Base-by-base conservation (phyloP, 2,888 invertebrate species). In the Coenonympha arcania region DNA sequence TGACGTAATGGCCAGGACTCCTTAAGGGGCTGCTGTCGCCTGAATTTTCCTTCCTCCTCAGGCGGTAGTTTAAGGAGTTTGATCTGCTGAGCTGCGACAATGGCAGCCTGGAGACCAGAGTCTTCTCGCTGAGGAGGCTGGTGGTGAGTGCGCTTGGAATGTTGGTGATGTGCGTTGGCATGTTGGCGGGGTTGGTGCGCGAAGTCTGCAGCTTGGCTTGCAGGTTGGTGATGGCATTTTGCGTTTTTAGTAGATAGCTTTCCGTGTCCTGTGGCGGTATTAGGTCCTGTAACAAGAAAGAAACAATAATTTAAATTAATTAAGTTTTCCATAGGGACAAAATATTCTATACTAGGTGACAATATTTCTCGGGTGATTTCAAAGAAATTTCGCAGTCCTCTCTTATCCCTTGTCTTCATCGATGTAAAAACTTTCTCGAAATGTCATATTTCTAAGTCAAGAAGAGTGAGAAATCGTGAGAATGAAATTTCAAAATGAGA, bases 221-320 rank as follows among this genome's bases (percentile, higher is more conserved):
- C 16, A 90, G 77, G 56, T 88, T 88, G 26, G 88, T 87, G 60
- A 90, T 89, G 1, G 88, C 89, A 60, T 88, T 89, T 63, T 90
- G 89, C 0, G 89, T 90, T 62, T 88, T 89, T 28, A 87, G 78
- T 9, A 90, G 74, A 57, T 89, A 89, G 1, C 88, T 73, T 59
- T 88, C 89, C 0, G 89, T 88, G 54, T 88, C 88, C 68, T 85
- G 86, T 0, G 72, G 60, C 18, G 86, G 86, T 36, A 86, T 86
- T 31, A 87, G 73, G 50, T 87, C 87, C 87, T 87, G 82, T 24
- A 80, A 85, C 74, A 76, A 79, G 26, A 28, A 76, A 79, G 26
- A 28, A 28, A 45, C 13, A 28, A 24, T 16, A 11, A 13, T 11
- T 19, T 20, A 5, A 39, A 13, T 39, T n/a, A 34, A 1, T 30